Base-by-base conservation (phyloP, 2,113 vertebrate species). In the Campylomormyrus tamandua region DNA sequence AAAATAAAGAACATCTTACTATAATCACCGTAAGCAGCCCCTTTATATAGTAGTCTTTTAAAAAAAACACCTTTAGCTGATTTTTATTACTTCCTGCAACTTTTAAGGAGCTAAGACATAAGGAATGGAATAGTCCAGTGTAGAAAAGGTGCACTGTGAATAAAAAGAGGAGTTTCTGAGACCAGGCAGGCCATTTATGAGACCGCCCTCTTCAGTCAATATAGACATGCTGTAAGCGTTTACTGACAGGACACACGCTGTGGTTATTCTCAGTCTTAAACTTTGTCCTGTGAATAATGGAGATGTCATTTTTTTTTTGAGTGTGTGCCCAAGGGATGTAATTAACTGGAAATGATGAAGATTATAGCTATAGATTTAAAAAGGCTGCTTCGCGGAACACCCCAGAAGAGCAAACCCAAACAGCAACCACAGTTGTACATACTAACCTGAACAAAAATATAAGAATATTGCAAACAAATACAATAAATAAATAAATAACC, bases 1-100 rank as follows among this genome's bases (percentile, higher is more conserved):
- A 88, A 62, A 62, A 88, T 83, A 89, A 88, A 88, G 39, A 77
- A 89, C 66, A 89, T 80, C 5, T 77, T 70, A 83, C 21, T 83
- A 83, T 35, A 87, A 31, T 19, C 6, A 87, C 50, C 17, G 31
- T 87, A 56, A 53, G 27, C 74, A 56, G 70, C 49, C 17, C 70
- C 17, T 89, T 45, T 27, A 83, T 70, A 56, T 83, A 80, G 88
- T 80, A 80, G 88, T 89, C 88, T 50, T 85, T 86, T 86, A 35
- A 52, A 35, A n/a, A 77, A 52, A 87, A 21, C 4, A n/a, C 24
- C 56, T 62, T n/a, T 52, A 19, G 50, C 21, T 49, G n/a, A 56
- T 35, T 80, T 39, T 50, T 50, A 53, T 19, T 53, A 87, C 48
- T 87, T 53, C 85, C 85, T 87, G 45, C 50, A 7, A 39, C 27